Percentiles rank a stretch among this genome's conserved stretches.
These are phyloP conservation scores for Falco biarmicus DNA, from an alignment of 2,797 vertebrate species.

Conservation along the genomic window DNA sequence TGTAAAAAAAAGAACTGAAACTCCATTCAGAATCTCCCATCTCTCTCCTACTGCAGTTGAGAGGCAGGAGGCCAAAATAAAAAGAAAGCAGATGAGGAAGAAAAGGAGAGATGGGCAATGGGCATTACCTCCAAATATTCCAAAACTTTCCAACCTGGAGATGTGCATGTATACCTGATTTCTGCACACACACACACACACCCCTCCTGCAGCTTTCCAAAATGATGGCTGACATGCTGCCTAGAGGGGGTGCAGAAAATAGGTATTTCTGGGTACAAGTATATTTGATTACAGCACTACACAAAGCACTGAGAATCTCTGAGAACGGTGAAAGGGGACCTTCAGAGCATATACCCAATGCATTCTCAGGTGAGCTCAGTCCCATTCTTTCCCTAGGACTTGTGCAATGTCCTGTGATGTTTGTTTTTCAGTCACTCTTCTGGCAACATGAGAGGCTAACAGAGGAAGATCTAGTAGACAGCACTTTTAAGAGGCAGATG, in stretches of 20 bases:
- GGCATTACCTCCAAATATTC: neutral
- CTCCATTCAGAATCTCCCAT: neutral
- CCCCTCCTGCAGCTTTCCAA: neutral
- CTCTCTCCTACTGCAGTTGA: neutral
- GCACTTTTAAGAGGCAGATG: neutral
- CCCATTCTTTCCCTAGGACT: neutral
- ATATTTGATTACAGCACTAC: neutral
- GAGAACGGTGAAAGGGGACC: neutral
- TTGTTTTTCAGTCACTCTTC: neutral
- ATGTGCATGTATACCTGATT: neutral
- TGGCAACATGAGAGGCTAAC: neutral
- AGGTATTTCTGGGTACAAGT: neutral
- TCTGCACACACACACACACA: neutral
- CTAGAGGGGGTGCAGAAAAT: neutral
- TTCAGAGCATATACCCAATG: neutral
- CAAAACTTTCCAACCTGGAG: neutral
- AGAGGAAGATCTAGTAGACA: neutral
- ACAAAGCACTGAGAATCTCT: neutral
- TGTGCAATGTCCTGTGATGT: fast-evolving
- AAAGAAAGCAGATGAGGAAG: neutral
- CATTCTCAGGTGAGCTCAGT: neutral
- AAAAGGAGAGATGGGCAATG: neutral
- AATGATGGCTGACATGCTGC: neutral
- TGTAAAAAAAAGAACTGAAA: neutral
- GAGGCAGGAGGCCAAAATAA: neutral